Conservation (phyloP, 30 jellyfish, hydroid and myxozoan species). For the Turritopsis dohrnii region DNA sequence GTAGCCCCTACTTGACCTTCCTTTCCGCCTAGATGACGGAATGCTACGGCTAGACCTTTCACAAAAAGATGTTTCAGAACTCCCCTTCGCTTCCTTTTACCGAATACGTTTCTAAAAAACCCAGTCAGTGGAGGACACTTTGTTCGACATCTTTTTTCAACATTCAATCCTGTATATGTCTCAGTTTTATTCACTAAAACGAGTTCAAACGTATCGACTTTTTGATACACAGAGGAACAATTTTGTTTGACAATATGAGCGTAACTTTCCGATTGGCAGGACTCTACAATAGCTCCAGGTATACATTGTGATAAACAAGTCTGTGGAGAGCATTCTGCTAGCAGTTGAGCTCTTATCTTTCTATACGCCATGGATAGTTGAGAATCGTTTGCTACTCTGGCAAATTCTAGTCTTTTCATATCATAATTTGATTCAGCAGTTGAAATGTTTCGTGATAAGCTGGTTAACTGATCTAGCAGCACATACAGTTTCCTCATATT, state of each 20-base stretch:
- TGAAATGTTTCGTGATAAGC: not conserved
- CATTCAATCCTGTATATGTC: conserved; percentile 13
- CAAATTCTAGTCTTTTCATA: not conserved
- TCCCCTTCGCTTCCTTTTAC: conserved; percentile 46
- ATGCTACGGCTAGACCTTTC: conserved; percentile 18
- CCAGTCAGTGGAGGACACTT: conserved; percentile 69
- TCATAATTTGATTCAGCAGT: not conserved
- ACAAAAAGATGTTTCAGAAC: conserved; percentile 6
- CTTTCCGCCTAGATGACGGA: conserved; percentile 42
- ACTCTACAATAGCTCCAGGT: conserved; percentile 40
- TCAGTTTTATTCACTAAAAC: conserved; percentile 8
- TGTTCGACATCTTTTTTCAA: conserved; percentile 24
- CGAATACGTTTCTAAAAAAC: conserved; percentile 42
- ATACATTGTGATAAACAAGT: conserved; percentile 38
- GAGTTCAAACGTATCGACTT: conserved; percentile 9
- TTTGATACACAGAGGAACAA: conserved; percentile 32
- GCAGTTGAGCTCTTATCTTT: not conserved
- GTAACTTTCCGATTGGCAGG: conserved; percentile 39
- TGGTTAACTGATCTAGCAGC: not conserved
- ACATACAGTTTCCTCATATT: not conserved
- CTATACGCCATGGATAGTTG: not conserved
- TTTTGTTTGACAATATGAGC: conserved; percentile 14
- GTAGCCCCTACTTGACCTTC: conserved; percentile 43
- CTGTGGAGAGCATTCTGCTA: conserved; percentile 43
- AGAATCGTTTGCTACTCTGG: not conserved